These are phyloP conservation scores for Passer montanus DNA, from an alignment of 2,113 vertebrate genomes.

Conservation along the genomic window DNA sequence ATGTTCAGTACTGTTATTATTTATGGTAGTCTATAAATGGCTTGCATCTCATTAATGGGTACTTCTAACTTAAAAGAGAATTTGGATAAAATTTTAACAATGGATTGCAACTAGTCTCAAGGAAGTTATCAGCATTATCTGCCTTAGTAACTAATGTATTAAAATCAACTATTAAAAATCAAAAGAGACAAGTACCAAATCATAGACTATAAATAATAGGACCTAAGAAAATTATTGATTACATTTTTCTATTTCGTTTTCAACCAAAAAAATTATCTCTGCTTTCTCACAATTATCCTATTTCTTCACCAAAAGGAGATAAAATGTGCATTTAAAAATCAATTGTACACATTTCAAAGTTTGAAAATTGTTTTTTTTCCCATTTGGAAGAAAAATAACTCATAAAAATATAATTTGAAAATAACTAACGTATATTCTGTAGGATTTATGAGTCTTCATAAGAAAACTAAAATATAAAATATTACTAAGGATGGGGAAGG, in stretches of 20 bases:
- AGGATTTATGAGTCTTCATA: neutral
- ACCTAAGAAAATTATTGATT: neutral
- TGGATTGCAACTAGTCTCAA: neutral
- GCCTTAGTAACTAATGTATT: neutral
- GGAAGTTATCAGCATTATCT: neutral
- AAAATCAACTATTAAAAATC: neutral
- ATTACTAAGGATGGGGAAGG: neutral
- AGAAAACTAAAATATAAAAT: neutral
- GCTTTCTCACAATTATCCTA: neutral
- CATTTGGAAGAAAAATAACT: neutral
- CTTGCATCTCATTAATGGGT: neutral
- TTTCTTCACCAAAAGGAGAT: neutral
- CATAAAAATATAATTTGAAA: neutral
- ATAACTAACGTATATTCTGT: neutral
- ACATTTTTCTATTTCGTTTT: neutral
- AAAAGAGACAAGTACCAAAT: neutral
- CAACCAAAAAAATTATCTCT: neutral
- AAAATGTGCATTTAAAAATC: neutral
- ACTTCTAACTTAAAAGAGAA: neutral
- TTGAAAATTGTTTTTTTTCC: neutral
- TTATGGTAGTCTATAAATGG: neutral
- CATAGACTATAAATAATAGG: neutral
- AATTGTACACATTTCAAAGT: neutral
- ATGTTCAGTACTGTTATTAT: neutral
- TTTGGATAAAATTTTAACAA: neutral